A percentile compares a stretch with the other conserved stretches of the same genome.
These are phyloP conservation scores for Sinodicranocentrus sp. DNA, from an alignment of 2,888 invertebrate genomes.

Conservation along the genomic window DNA sequence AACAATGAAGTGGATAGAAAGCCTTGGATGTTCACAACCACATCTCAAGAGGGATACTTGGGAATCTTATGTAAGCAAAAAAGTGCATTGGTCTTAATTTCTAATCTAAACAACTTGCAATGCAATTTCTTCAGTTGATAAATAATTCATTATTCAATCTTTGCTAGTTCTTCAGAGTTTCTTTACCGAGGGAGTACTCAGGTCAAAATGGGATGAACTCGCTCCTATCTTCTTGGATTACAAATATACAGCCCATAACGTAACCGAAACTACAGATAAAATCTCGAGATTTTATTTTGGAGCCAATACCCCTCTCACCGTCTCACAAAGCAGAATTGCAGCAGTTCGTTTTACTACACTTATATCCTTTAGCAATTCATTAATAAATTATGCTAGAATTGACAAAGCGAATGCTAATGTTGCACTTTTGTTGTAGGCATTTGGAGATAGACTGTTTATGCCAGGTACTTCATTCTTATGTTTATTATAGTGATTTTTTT, in stretches of 20 bases:
- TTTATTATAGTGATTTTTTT: too few species aligned
- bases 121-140: neutral
- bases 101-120: too few species aligned
- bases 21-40: constrained; percentile 66
- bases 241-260: constrained; percentile 62
- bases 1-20: constrained; percentile 37
- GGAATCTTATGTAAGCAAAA: constrained; percentile 60
- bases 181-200: constrained; percentile 38
- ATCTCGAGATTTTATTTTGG: constrained; percentile 69
- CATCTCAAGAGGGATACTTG: constrained; percentile 66
- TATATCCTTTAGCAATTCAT: constrained; percentile 1
- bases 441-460: constrained; percentile 66
- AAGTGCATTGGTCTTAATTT: too few species aligned
- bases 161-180: constrained; percentile 50
- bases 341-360: constrained; percentile 38
- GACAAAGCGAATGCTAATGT: neutral
- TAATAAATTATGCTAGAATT: neutral
- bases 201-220: constrained; percentile 56
- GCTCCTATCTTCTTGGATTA: constrained; percentile 70
- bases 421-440: constrained; percentile 41
- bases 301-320: constrained; percentile 35
- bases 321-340: constrained; percentile 59
- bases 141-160: too few species aligned
- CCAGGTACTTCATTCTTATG: too few species aligned
- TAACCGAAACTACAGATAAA: constrained; percentile 45